A percentile compares a stretch with the other conserved stretches of the same genome.
Conservation (phyloP, 2,888 invertebrate species). For the Seladonia tumulorum region DNA sequence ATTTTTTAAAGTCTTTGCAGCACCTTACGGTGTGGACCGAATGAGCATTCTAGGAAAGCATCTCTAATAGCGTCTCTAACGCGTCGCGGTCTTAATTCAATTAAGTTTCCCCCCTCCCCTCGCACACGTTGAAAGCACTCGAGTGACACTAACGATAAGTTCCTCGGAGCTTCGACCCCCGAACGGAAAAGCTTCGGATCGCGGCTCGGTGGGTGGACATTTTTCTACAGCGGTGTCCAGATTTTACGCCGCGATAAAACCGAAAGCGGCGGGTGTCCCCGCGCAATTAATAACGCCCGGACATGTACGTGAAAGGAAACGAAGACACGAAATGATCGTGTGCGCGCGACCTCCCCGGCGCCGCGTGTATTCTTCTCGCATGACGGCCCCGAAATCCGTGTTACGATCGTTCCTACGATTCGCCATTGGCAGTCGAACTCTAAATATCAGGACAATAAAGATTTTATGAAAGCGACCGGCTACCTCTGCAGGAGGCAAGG, state of each 20-base stretch:
- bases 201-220: not conserved
- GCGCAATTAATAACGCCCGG: constrained; percentile 47
- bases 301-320: constrained; percentile 28
- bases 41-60: too few relatives aligned
- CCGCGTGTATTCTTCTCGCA: constrained; percentile 21
- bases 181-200: not conserved
- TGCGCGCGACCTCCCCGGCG: not conserved
- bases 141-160: constrained; percentile 15
- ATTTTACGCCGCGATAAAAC: constrained; percentile 47
- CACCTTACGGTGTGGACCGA: too few relatives aligned
- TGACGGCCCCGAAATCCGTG: constrained; percentile 47
- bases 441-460: constrained; percentile 75
- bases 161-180: not conserved
- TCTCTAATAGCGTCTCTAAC: too few relatives aligned
- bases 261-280: constrained; percentile 35
- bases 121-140: constrained; percentile 27
- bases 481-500: constrained; percentile 17
- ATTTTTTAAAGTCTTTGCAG: too few relatives aligned
- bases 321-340: constrained; percentile 27
- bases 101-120: constrained; percentile 33
- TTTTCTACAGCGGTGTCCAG: constrained; percentile 8
- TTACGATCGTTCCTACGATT: constrained; percentile 59
- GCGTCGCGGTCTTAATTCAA: constrained; percentile 63
- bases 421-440: constrained; percentile 64
- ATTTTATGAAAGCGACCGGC: constrained; percentile 75